A percentile compares a stretch with the other conserved stretches of the same genome.
phyloP scores from a whole-genome alignment of 2,113 vertebrate species.

The Centropus unirufus region DNA sequence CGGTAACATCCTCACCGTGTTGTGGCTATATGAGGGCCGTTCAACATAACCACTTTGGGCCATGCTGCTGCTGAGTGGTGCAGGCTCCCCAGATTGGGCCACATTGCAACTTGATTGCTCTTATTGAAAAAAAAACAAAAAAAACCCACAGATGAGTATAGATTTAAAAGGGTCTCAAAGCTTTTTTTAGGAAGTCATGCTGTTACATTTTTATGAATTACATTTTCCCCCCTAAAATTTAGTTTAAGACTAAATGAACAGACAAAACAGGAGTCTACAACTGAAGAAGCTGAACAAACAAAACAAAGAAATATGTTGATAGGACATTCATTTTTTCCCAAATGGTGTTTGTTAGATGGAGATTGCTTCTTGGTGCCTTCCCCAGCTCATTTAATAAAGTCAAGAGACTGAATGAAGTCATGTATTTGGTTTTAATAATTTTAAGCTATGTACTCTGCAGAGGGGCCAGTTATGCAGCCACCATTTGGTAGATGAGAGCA shows the following conservation, averaged over 20 bases:
- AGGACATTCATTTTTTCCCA: background rate
- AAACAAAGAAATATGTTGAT: background rate
- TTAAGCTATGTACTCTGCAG: background rate
- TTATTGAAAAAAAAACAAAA: background rate
- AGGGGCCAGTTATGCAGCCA: background rate
- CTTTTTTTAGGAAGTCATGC: background rate
- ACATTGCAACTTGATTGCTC: background rate
- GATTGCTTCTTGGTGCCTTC: too few relatives aligned
- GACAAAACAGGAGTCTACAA: background rate
- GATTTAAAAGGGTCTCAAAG: background rate
- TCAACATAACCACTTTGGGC: background rate
- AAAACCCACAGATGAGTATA: background rate
- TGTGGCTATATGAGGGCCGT: background rate
- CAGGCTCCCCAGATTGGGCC: background rate
- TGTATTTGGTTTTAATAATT: too few relatives aligned
- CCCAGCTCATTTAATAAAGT: too few relatives aligned
- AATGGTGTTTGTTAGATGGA: background rate
- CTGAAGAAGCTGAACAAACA: background rate
- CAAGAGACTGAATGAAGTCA: too few relatives aligned
- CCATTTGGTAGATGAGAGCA: background rate
- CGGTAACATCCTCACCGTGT: accelerated
- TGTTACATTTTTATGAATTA: background rate
- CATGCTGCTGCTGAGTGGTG: background rate
- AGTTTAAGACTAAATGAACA: background rate
- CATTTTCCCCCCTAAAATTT: background rate